A percentile compares a stretch with the other conserved stretches of the same genome.
Conservation (phyloP, 2,797 vertebrate genomes). For the Lutjanus argentimaculatus region DNA sequence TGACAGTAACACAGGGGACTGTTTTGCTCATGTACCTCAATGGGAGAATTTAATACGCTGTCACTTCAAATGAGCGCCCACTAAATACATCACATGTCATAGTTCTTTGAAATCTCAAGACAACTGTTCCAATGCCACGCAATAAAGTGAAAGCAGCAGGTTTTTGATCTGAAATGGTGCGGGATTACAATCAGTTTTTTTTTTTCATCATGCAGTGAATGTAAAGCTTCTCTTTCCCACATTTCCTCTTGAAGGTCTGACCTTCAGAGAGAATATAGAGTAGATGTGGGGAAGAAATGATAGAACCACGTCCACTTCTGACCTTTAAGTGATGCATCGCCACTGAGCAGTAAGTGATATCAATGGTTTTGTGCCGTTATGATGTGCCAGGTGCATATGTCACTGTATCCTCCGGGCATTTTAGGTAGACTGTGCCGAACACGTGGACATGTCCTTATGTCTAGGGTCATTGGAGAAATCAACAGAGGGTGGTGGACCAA, state of each 20-base stretch:
- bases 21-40: slow-evolving; percentile 7
- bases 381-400: slow-evolving; percentile 59
- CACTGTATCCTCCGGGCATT: slow-evolving; percentile 43
- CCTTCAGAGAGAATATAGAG: slow-evolving; percentile 68
- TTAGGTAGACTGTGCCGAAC: slow-evolving; percentile 25
- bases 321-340: slow-evolving; percentile 73
- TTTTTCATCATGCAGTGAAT: slow-evolving; percentile 1
- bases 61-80: slow-evolving; percentile 23
- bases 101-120: slow-evolving; percentile 19
- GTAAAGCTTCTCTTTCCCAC: slow-evolving; percentile 21
- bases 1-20: slow-evolving; percentile 15
- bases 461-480: slow-evolving; percentile 45
- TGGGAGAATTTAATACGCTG: not conserved
- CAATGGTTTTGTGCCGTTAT: slow-evolving; percentile 55
- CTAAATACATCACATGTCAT: not conserved
- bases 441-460: slow-evolving; percentile 36
- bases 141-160: slow-evolving; percentile 3
- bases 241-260: slow-evolving; percentile 53
- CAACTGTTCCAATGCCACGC: not conserved
- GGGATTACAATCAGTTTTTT: slow-evolving; percentile 1
- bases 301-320: slow-evolving; percentile 49
- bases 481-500: slow-evolving; percentile 26
- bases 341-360: slow-evolving; percentile 70
- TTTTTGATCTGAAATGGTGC: not conserved
- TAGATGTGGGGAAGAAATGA: slow-evolving; percentile 52